Conservation (phyloP, 2,797 vertebrate genomes). For the Enteromius radiatus region DNA sequence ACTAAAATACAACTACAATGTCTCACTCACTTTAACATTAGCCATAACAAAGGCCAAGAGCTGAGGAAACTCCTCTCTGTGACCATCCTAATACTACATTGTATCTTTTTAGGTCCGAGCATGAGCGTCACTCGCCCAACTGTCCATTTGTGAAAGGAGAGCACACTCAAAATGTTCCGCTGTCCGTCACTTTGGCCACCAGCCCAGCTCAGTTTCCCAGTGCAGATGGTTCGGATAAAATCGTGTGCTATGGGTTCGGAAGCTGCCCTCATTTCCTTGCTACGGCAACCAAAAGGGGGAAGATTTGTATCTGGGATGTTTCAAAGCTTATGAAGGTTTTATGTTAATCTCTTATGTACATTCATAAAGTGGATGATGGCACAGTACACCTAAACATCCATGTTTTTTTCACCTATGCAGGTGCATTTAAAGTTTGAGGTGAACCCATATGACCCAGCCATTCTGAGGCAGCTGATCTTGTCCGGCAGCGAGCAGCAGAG, state of each 20-base stretch:
- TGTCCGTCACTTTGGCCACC: conserved; percentile 96
- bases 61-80: not conserved
- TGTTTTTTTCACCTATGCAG: conserved; percentile 70
- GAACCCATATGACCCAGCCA: conserved; percentile 95
- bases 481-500: conserved; percentile 87
- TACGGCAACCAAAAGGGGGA: conserved; percentile 95
- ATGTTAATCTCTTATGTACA: not conserved
- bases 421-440: conserved; percentile 98
- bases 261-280: conserved; percentile 97
- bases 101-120: conserved; percentile 88
- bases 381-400: not conserved
- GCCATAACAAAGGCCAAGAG: not conserved
- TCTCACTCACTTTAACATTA: not conserved
- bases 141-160: conserved; percentile 99
- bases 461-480: conserved; percentile 91
- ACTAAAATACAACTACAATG: not conserved
- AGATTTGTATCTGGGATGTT: conserved; percentile 98
- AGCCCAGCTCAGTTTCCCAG: conserved; percentile 96
- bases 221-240: conserved; percentile 91
- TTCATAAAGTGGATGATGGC: not conserved
- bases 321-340: conserved; percentile 98
- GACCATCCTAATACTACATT: not conserved
- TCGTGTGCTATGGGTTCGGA: conserved; percentile 95
- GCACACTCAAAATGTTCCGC: conserved; percentile 98
- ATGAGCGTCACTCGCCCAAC: conserved; percentile 98